Conservation (phyloP, 2,797 vertebrate genomes). For the Tragelaphus oryx region DNA sequence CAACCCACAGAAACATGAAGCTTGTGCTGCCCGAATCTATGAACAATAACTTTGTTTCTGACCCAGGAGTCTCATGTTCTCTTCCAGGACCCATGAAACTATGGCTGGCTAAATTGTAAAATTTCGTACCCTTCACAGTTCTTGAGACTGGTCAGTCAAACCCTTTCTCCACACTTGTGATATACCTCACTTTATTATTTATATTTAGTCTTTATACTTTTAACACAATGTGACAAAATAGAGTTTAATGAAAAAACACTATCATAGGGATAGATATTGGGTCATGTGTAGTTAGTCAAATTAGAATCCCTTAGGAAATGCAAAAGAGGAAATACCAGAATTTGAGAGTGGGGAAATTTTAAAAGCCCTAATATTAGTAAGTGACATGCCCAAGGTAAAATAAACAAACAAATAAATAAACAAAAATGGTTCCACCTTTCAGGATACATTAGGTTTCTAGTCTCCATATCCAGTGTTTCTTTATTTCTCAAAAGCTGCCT, state of each 20-base stretch:
- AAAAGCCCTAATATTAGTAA: neutral
- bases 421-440: neutral
- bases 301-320: neutral
- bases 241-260: neutral
- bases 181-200: neutral
- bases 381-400: neutral
- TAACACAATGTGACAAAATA: neutral
- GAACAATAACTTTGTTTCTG: neutral
- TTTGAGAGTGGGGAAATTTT: neutral
- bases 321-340: neutral
- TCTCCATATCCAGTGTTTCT: neutral
- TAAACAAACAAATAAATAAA: neutral
- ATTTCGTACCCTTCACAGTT: neutral
- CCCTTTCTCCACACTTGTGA: neutral
- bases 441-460: neutral
- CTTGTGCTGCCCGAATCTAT: neutral
- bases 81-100: neutral
- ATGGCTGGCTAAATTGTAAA: neutral
- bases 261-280: neutral
- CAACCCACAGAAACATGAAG: neutral
- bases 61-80: neutral
- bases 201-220: neutral
- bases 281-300: neutral
- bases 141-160: neutral
- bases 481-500: neutral